These are phyloP conservation scores for Microplitis demolitor DNA, from an alignment of 1,140 invertebrate genomes.

Conservation along the genomic window DNA sequence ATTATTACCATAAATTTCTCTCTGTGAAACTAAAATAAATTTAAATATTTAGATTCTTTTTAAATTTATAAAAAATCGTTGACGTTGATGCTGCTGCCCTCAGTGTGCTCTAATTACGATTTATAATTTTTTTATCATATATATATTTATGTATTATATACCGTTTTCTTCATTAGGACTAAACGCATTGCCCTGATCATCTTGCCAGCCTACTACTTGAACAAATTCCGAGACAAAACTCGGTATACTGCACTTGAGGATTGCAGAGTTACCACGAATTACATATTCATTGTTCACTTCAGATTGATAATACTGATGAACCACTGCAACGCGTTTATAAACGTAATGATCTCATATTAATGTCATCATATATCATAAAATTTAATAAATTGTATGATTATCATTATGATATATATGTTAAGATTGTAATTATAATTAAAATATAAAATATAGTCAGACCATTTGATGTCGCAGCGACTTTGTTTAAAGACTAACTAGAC, in stretches of 20 bases:
- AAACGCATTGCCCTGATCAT: constrained; percentile 77
- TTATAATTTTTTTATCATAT: background rate
- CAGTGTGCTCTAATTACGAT: background rate
- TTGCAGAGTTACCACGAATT: constrained; percentile 90
- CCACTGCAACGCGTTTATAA: constrained; percentile 68
- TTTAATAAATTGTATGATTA: too few species aligned
- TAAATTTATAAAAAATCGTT: background rate
- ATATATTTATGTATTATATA: constrained; percentile 44
- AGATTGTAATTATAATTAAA: too few species aligned
- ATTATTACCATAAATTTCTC: too few species aligned
- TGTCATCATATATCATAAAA: too few species aligned
- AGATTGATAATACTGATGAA: constrained; percentile 85
- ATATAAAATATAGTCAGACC: too few species aligned
- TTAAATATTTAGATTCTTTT: background rate
- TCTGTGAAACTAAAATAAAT: background rate
- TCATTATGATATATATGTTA: too few species aligned
- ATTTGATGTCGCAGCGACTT: too few species aligned
- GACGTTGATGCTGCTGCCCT: constrained; percentile 31
- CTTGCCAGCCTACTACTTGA: constrained; percentile 82
- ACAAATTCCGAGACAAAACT: constrained; percentile 92
- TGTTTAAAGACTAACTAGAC: too few species aligned
- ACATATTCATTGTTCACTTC: constrained; percentile 94
- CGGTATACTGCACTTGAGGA: constrained; percentile 91
- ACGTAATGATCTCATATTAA: background rate
- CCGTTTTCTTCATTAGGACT: constrained; percentile 67